A percentile compares a stretch with the other conserved stretches of the same genome.
These are phyloP conservation scores for Gallirallus australis DNA, from an alignment of 2,797 vertebrate genomes.

Conservation along the genomic window DNA sequence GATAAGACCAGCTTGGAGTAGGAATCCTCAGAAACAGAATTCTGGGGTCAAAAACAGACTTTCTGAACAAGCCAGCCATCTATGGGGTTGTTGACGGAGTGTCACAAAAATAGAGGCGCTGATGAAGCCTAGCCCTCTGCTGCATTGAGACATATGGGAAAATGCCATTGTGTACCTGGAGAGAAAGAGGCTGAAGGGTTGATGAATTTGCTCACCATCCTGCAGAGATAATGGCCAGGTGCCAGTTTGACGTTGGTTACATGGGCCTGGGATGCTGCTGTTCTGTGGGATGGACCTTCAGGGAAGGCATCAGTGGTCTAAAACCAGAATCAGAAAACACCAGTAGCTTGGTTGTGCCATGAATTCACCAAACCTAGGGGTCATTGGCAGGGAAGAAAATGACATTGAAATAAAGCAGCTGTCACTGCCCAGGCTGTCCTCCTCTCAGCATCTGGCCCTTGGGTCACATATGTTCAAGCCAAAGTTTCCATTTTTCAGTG, in stretches of 20 bases:
- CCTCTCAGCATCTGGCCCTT: background rate
- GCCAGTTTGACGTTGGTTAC: background rate
- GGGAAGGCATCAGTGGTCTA: background rate
- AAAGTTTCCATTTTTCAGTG: background rate
- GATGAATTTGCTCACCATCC: background rate
- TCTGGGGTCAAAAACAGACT: background rate
- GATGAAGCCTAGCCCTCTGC: background rate
- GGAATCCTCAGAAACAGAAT: background rate
- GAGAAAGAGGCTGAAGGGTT: background rate
- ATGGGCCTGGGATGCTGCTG: background rate
- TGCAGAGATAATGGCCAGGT: background rate
- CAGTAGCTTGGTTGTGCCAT: background rate
- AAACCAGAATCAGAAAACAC: background rate
- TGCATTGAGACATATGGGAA: background rate
- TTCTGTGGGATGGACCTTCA: background rate
- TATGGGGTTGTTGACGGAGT: background rate
- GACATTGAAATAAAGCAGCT: background rate
- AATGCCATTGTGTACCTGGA: background rate
- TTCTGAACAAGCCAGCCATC: background rate
- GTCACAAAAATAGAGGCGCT: background rate
- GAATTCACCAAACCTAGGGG: background rate
- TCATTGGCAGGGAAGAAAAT: background rate
- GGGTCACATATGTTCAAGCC: accelerated
- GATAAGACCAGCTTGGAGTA: background rate
- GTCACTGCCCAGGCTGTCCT: background rate